phyloP scores from a whole-genome alignment of 2,113 vertebrate species.

The Callipepla squamata region DNA sequence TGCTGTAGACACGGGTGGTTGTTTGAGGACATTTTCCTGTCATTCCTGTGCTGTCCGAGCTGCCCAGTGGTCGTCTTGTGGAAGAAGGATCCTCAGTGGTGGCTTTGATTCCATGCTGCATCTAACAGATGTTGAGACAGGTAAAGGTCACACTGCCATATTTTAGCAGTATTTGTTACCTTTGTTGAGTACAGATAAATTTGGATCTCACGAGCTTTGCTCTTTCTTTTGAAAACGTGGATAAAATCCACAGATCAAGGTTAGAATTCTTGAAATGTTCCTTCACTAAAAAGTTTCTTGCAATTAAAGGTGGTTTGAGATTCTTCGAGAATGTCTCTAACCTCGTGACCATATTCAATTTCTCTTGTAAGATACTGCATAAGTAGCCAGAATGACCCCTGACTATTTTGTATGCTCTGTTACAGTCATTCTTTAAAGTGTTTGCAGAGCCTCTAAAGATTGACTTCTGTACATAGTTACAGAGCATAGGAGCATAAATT shows the following conservation, averaged over 20 bases:
- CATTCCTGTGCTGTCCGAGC: slow-evolving; percentile 89
- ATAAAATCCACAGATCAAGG: neutral
- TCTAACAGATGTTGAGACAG: slow-evolving; percentile 92
- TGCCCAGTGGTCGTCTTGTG: slow-evolving; percentile 89
- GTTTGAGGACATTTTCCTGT: slow-evolving; percentile 83
- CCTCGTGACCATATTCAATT: neutral
- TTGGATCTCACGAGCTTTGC: neutral
- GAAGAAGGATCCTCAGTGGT: slow-evolving; percentile 87
- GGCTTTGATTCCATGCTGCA: slow-evolving; percentile 90
- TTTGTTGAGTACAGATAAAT: neutral
- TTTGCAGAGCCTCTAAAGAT: neutral
- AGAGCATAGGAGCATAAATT: neutral
- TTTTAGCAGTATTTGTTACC: neutral
- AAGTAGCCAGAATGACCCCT: neutral
- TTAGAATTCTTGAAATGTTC: neutral
- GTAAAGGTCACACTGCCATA: slow-evolving; percentile 63
- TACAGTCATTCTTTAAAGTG: neutral
- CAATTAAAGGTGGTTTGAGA: neutral
- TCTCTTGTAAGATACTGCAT: neutral
- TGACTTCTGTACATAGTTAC: neutral
- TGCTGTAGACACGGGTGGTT: slow-evolving; percentile 86
- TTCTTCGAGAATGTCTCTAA: neutral
- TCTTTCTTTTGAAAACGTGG: neutral
- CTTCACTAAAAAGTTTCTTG: neutral
- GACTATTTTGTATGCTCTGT: neutral